Percentiles rank a stretch among this genome's conserved stretches.
Conservation (phyloP, 2,797 vertebrate species). For the Poecilia wingei region DNA sequence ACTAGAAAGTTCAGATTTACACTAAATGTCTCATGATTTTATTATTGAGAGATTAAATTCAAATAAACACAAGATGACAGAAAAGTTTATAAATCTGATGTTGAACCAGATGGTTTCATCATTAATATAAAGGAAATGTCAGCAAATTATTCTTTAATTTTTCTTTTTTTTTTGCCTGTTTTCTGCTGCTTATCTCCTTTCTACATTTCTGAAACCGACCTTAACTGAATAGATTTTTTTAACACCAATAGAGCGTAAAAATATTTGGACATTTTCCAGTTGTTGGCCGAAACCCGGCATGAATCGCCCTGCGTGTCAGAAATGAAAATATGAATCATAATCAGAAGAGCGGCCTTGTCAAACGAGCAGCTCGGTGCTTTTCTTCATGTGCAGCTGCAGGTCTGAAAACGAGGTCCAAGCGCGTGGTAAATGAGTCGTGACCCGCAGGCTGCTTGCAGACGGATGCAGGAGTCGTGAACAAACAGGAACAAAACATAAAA, state of each 20-base stretch:
- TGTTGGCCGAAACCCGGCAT: not conserved
- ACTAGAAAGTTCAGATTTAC: not conserved
- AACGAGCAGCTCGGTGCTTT: constrained; percentile 51
- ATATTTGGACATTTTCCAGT: not conserved
- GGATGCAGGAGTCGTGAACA: constrained; percentile 46
- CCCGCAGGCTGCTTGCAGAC: constrained; percentile 46
- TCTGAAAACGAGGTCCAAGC: constrained; percentile 59
- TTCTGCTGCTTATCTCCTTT: too few relatives aligned
- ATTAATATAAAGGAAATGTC: too few relatives aligned
- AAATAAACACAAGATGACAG: not conserved
- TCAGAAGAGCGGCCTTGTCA: constrained; percentile 60
- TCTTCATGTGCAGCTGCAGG: constrained; percentile 71
- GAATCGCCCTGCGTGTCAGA: not conserved
- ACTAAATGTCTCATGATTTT: not conserved
- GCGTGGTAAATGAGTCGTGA: constrained; percentile 79
- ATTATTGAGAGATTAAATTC: not conserved
- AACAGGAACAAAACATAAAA: constrained; percentile 72
- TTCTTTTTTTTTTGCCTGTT: not conserved
- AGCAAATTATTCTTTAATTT: not conserved
- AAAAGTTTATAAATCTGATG: not conserved
- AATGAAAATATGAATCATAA: constrained; percentile 61
- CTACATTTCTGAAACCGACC: too few relatives aligned
- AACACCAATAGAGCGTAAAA: not conserved
- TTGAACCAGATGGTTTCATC: not conserved
- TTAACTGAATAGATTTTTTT: not conserved